Evolutionary conservation across 2,888 invertebrate genomes (phyloP), one percentile per base, ranked within the genome.

Genomic region (Leucania comma): DNA sequence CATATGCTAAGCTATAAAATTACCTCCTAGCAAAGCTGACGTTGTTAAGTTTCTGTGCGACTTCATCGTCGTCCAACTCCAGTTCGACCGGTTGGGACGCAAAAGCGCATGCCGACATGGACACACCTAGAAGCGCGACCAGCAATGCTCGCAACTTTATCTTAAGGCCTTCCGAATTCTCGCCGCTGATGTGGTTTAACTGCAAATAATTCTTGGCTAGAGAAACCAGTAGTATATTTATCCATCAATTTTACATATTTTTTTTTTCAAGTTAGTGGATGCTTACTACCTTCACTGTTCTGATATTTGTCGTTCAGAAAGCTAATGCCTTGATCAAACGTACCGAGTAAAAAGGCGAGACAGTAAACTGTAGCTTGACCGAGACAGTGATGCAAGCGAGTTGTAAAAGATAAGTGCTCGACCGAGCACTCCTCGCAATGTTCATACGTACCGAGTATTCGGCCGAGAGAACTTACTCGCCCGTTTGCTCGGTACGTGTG

Each of bases 11-110:
- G 4, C 14, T 17, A 46, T 20, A 46, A 20, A 24, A 0, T 3
- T 85, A 95, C 95, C 95, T 89, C 81, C 95, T 91, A 58, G 93
- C 95, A 81, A 95, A 93, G 89, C 92, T 95, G 85, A 95, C 94
- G 68, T 94, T 95, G 79, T 92, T 94, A 3, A 96, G 91, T 72
- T 90, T 91, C 85, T 95, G 94, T 1, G 93, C 90, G 5, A 95
- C 93, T 24, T 95, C 95, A 9, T 95, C 94, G 61, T 95, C 95
- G 22, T 95, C 93, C 8, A 95, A 84, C 71, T 95, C 95, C 20
- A 95, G 81, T 73, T 96, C 95, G 8, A 94, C 93, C 0, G 95
- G 95, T 72, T 95, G 95, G 12, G 95, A 94, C 3, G 94, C 94
- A 68, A 95, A 92, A 3, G 95, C 95, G 57, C 95, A 95, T 38